Percentiles rank a stretch among this genome's conserved stretches.
phyloP scores from a whole-genome alignment of 2,113 vertebrate genomes.

The Australoheros scitulus region DNA sequence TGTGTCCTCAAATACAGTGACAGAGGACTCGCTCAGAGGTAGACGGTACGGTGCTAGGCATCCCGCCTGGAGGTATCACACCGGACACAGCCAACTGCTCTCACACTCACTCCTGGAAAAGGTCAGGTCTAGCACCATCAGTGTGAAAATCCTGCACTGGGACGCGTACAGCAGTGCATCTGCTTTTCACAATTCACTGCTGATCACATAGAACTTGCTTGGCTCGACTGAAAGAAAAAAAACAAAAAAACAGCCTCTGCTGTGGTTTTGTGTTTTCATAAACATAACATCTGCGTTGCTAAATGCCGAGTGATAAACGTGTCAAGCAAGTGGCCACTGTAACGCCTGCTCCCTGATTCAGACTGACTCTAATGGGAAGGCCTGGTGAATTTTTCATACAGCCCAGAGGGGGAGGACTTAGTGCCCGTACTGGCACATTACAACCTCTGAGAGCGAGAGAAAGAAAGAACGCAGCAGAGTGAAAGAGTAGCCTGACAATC shows the following conservation, averaged over 20 bases:
- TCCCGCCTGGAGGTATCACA: slow-evolving; percentile 56
- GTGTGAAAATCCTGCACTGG: slow-evolving; percentile 58
- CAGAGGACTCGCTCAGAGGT: slow-evolving; percentile 12
- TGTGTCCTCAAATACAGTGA: background rate
- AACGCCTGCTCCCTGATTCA: slow-evolving; percentile 73
- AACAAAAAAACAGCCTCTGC: background rate
- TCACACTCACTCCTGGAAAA: slow-evolving; percentile 58
- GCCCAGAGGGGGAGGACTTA: slow-evolving; percentile 78
- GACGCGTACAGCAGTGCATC: slow-evolving; percentile 47
- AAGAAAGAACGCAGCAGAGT: slow-evolving; percentile 5
- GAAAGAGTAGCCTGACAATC: slow-evolving; percentile 14
- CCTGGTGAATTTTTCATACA: slow-evolving; percentile 85
- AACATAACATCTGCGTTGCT: slow-evolving; percentile 71
- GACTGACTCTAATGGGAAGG: slow-evolving; percentile 82
- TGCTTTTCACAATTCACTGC: slow-evolving; percentile 27
- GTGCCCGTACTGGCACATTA: slow-evolving; percentile 54
- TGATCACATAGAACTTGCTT: background rate
- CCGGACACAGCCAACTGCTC: slow-evolving; percentile 35
- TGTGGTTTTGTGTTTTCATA: slow-evolving; percentile 68
- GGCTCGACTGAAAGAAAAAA: background rate
- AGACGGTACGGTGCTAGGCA: background rate
- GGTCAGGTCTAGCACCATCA: slow-evolving; percentile 67
- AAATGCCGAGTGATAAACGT: slow-evolving; percentile 62
- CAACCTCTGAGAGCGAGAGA: slow-evolving; percentile 47
- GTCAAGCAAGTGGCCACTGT: slow-evolving; percentile 42